Evolutionary conservation across 2,888 invertebrate genomes (phyloP), one percentile per base, ranked within the genome.

Genomic region (Drosophila falleni): DNA sequence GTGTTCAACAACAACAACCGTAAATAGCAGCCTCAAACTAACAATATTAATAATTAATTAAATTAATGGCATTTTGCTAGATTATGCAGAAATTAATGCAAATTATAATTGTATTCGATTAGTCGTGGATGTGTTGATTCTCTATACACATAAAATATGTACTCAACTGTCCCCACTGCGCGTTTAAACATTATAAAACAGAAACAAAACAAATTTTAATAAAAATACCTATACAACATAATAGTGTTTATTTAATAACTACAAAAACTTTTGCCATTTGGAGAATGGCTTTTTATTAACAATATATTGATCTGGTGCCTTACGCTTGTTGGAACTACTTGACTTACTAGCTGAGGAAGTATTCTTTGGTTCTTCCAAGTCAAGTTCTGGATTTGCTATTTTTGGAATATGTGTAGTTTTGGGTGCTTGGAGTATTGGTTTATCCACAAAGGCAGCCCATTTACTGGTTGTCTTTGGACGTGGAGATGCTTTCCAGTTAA

Each of bases 91-190:
- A 64, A 46, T 26, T 44, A 71, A 71, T 71, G 66, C 71, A 79
- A 73, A 59, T 56, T 71, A 66, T 85, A 87, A 87, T 60, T 74
- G 67, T 85, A 87, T 70, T 87, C 69, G 66, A 66, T 76, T 79
- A 71, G 71, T 56, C 39, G 72, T 79, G 85, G 77, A 74, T 53
- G 64, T 64, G 58, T 74, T 62, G 81, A 64, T 54, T 54, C 67
- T 66, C 60, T 55, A 71, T 70, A 73, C 58, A 70, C 58, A 66
- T 61, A 53, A 63, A 65, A 66, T 67, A 71, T 77, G 49, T 63
- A 63, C 50, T 64, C 77, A 62, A 64, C 56, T 44, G 77, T 65
- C 47, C 54, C 70, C 78, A 66, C 66, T 29, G 59, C 46, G 66
- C 69, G 81, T 78, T 78, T 79, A 82, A 81, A 64, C 37, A 71